A percentile compares a stretch with the other conserved stretches of the same genome.
Conservation (phyloP, 2,113 vertebrate species). For the Calypte anna region DNA sequence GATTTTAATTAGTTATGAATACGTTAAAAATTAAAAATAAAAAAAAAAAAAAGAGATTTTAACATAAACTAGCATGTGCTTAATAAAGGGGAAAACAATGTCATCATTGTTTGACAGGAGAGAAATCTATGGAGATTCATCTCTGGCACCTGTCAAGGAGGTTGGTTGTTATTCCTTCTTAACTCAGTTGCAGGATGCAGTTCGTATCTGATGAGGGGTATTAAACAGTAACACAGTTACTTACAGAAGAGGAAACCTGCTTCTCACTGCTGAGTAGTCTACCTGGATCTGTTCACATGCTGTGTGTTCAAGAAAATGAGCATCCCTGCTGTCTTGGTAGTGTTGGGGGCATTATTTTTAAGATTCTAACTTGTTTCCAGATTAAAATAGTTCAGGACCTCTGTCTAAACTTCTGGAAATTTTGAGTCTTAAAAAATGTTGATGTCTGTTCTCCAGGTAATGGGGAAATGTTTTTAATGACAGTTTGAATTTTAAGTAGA, state of each 20-base stretch:
- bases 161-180: background rate
- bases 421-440: background rate
- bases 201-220: background rate
- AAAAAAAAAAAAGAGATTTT: background rate
- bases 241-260: conserved; percentile 3
- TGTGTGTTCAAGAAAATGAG: background rate
- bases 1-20: background rate
- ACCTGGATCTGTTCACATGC: conserved; percentile 4
- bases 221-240: background rate
- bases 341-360: background rate
- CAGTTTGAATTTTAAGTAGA: background rate
- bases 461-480: background rate
- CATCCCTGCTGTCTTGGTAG: background rate
- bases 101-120: background rate
- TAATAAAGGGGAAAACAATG: background rate
- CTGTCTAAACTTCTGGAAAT: background rate
- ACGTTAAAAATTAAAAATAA: background rate
- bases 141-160: background rate
- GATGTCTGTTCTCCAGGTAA: background rate
- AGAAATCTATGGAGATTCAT: background rate
- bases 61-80: background rate
- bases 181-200: background rate
- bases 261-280: background rate
- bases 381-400: background rate
- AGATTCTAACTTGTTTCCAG: background rate